Base-by-base conservation (phyloP, 2,888 invertebrate species). In the Polydrusus pterygomalis region DNA sequence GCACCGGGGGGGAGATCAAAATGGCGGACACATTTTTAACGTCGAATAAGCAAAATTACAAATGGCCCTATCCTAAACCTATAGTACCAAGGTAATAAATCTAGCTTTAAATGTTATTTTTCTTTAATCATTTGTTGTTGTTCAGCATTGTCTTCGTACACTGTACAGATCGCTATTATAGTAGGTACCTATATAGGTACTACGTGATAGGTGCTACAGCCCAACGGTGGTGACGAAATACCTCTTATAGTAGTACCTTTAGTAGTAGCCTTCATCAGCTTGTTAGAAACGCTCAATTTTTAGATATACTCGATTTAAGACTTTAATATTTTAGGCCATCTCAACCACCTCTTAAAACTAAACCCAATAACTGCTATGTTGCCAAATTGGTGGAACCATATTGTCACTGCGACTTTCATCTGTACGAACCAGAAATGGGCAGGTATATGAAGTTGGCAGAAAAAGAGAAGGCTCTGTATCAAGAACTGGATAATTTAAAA, bases 381-480 rank as follows among this genome's bases (percentile, higher is more conserved):
- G 89, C 89, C 0, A 88, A 89, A 10, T 88, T 90, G 0, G 90
- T 91, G 1, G 91, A 91, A 0, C 91, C 91, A 0, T 91, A 91
- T 82, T 93, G 92, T 81, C 90, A 91, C 83, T 93, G 93, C 86
- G 91, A 92, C 78, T 89, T 89, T 0, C 92, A 92, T 81, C 88
- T 90, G 0, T 91, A 91, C 82, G 90, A 90, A 0, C 91, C 90
- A 0, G 87, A 90, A 67, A 89, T 91, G 74, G 91, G 90, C 76
- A 90, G 91, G 77, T 93, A 92, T 86, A 90, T 90, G 81, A 90
- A 91, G 79, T 83, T 93, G 58, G 87, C 91, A 0, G 90, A 91
- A 20, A 92, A 92, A 79, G 92, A 92, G 79, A 89, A 89, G 78
- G 89, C 90, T 58, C 85, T 92, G 1, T 89, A 90, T 75, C 86